Base-by-base conservation (phyloP, 2,113 vertebrate species). In the Perognathus longimembris region DNA sequence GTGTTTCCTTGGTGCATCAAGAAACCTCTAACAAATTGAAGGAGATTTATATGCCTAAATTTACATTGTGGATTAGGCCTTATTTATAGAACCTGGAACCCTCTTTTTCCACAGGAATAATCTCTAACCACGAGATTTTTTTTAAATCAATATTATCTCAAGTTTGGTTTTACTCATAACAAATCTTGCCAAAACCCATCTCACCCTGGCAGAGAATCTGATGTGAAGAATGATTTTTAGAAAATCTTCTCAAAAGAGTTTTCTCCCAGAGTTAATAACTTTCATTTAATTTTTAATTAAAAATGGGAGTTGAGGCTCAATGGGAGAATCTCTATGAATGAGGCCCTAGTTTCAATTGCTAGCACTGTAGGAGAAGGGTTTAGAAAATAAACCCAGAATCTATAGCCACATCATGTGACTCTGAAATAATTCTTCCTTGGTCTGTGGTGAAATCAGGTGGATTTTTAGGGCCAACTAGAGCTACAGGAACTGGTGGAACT, bases 81-180 rank as follows among this genome's bases (percentile, higher is more conserved):
- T 96, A 86, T 64, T 94, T 94, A 91, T 85, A 71, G 84, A 84
- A 40, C 69, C 82, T 92, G 96, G 95, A 96, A 94, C 63, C 77
- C 94, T 95, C 92, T 77, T 95, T 96, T 96, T 96, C 91, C 94
- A 85, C 92, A 96, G 80, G 64, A 91, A 86, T 95, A 93, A 90
- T 80, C 89, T 82, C 92, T 67, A 89, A 80, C 89, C 93, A 89
- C 92, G 40, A 94, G 83, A 92, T 96, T 95, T 95, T 95, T 95
- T 93, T 84, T 57, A 94, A 94, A 96, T 94, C 95, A 94, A 88
- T 91, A 94, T 97, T 97, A 93, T 97, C 96, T 97, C 77, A 90
- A 95, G 95, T 75, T 89, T 95, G 95, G 95, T 94, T 97, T 94
- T 85, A 73, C 77, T 95, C 90, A 79, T 69, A 87, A 81, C 0